Evolutionary conservation across 2,888 invertebrate species (phyloP), one percentile per base, ranked within the genome.

Genomic region (Julus scanicus): DNA sequence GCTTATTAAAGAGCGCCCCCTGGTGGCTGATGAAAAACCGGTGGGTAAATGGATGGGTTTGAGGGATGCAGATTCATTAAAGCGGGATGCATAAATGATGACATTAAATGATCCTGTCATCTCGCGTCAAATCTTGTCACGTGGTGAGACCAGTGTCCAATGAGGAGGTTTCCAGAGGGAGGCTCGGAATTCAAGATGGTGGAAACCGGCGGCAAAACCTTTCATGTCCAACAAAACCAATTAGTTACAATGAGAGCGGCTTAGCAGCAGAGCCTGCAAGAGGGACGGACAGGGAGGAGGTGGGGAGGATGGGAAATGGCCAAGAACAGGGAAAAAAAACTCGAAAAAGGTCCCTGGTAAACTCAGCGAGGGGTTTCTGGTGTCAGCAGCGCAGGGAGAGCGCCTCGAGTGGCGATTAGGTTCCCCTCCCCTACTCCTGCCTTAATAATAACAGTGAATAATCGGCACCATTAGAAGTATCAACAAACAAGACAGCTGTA

Each of bases 391-490:
- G 83, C 39, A n/a, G 83, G 83, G 83, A n/a, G 29, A 39, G 83
- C 83, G 39, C 39, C 39, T 83, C 83, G 39, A 83, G 83, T 83
- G 83, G 83, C 39, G 83, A 83, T 83, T 83, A 83, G 83, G 83
- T 37, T 39, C 83, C 83, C 83, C 29, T 39, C 83, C 83, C 83
- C 29, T 17, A 37, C 29, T 29, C 83, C 83, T 83, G 39, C 83
- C 83, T 39, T 83, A 83, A 83, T 71, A 71, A 71, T 83, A 83
- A 83, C 83, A 86, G 86, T 20, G 86, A 86, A 86, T 86, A 86
- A 86, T 86, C 86, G 86, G 86, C 86, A 86, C 86, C 86, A 86
- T 86, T 86, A 86, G 40, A 86, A 86, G 86, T 48, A 86, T 86
- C 86, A 86, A 86, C 86, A 86, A 86, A 86, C 86, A 86, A 86